Evolutionary conservation across 2,113 vertebrate genomes (phyloP), one percentile per base, ranked within the genome.

Genomic region (Sylvia atricapilla): DNA sequence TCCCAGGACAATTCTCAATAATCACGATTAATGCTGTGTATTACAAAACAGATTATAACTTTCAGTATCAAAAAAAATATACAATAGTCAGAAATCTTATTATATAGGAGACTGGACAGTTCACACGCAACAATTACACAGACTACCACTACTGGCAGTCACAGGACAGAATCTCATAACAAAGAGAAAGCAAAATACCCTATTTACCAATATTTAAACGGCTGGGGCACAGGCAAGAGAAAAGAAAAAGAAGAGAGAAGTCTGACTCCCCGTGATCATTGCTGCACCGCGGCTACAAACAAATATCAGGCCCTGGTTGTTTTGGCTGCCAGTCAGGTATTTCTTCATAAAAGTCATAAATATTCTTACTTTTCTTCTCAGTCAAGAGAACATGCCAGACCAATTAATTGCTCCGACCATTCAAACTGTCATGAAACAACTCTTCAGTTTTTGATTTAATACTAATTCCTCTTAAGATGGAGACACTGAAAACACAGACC

Each of bases 261-360:
- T n/a, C 44, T 6, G 14, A 53, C 28, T 63, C 22, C 19, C 9
- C 10, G 28, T 0, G 0, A 77, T 11, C 72, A 66, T 1, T 33
- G 58, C 58, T 80, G 59, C 24, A 86, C 56, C 72, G 90, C 14
- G 0, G 33, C 74, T 84, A 83, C 11, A 33, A 90, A 80, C 30
- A 90, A 94, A 22, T 58, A 56, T 14, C 2, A 0, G 39, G 41
- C n/a, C 56, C n/a, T 24, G 18, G 53, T 41, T 56, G 30, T 82
- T 83, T 4, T 62, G 69, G 69, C 76, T 92, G 77, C 47, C 83
- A 63, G 33, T 64, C 85, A 86, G 37, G 33, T 64, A 84, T 74
- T 90, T 81, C 86, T 50, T 75, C 68, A 52, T 41, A 77, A 59
- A 86, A 88, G 46, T 50, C 83, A 86, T 62, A 90, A 85, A 88